Conservation (phyloP, 2,113 vertebrate genomes). For the Kryptolebias marmoratus region DNA sequence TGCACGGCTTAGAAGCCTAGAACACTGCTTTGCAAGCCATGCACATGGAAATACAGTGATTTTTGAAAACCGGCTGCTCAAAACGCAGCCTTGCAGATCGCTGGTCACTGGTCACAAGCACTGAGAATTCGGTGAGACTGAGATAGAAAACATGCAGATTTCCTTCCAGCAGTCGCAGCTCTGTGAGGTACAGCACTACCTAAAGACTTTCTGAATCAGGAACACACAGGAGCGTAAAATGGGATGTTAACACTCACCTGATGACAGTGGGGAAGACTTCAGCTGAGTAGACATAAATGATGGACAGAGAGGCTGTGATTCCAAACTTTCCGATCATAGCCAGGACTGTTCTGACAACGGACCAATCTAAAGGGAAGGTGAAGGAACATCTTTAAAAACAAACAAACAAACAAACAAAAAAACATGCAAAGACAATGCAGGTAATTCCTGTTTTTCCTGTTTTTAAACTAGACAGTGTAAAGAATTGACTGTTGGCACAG, state of each 20-base stretch:
- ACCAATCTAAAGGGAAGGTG: constrained; percentile 44
- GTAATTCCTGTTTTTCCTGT: neutral
- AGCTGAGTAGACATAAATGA: constrained; percentile 78
- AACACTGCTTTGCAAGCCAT: too few relatives aligned
- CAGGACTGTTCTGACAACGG: constrained; percentile 61
- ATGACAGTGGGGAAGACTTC: constrained; percentile 79
- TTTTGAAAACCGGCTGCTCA: too few relatives aligned
- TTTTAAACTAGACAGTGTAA: neutral
- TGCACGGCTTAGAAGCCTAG: too few relatives aligned
- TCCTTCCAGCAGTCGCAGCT: too few relatives aligned
- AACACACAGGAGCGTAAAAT: neutral
- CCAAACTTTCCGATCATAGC: constrained; percentile 80
- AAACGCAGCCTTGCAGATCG: too few relatives aligned
- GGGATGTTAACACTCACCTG: constrained; percentile 56
- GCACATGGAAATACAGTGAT: too few relatives aligned
- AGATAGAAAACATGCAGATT: too few relatives aligned
- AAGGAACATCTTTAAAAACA: neutral
- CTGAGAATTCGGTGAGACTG: too few relatives aligned
- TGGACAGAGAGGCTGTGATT: constrained; percentile 75
- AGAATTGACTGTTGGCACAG: neutral
- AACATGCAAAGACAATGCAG: neutral
- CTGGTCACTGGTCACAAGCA: too few relatives aligned
- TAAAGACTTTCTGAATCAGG: neutral
- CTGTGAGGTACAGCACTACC: too few relatives aligned
- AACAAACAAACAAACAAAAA: too few relatives aligned